These are phyloP conservation scores for Aplysia californica DNA, from an alignment of 1,140 invertebrate genomes.

Conservation along the genomic window DNA sequence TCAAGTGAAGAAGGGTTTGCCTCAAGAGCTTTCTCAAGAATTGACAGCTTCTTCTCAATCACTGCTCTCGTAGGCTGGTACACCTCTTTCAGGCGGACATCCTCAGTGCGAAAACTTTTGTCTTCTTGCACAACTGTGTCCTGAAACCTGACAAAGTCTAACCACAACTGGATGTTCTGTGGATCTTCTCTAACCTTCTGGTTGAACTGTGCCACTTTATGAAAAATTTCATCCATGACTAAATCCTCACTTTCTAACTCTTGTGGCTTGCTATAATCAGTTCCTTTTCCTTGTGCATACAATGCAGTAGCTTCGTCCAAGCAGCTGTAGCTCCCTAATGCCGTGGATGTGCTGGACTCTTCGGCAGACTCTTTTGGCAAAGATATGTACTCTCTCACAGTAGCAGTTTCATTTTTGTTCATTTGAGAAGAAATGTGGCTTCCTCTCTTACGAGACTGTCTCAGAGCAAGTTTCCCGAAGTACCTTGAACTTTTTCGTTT, in stretches of 20 bases:
- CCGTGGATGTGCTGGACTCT: constrained; percentile 1
- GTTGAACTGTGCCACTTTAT: constrained; percentile 65
- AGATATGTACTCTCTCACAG: constrained; percentile 16
- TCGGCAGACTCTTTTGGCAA: constrained; percentile 23
- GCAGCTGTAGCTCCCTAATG: constrained; percentile 25
- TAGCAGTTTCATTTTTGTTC: neutral
- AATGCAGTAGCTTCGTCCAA: constrained; percentile 44
- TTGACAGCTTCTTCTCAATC: constrained; percentile 69
- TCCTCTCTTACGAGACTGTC: constrained; percentile 25
- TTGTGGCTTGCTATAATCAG: neutral
- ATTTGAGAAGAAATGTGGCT: neutral
- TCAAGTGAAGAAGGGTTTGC: constrained; percentile 65
- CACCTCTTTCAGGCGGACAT: constrained; percentile 28
- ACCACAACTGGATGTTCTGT: constrained; percentile 65
- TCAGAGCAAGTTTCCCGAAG: constrained; percentile 46
- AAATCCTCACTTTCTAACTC: constrained; percentile 21
- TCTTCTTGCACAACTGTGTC: constrained; percentile 12
- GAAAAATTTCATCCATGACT: constrained; percentile 30
- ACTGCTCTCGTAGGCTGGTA: constrained; percentile 32
- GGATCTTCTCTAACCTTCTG: constrained; percentile 62
- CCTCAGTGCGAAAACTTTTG: constrained; percentile 29
- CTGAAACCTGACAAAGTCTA: constrained; percentile 67
- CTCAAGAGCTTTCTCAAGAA: constrained; percentile 69
- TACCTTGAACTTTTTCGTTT: constrained; percentile 40
- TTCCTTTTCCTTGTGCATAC: constrained; percentile 50